These are phyloP conservation scores for Himalopsyche japonica DNA, from an alignment of 2,888 invertebrate genomes.

Conservation along the genomic window DNA sequence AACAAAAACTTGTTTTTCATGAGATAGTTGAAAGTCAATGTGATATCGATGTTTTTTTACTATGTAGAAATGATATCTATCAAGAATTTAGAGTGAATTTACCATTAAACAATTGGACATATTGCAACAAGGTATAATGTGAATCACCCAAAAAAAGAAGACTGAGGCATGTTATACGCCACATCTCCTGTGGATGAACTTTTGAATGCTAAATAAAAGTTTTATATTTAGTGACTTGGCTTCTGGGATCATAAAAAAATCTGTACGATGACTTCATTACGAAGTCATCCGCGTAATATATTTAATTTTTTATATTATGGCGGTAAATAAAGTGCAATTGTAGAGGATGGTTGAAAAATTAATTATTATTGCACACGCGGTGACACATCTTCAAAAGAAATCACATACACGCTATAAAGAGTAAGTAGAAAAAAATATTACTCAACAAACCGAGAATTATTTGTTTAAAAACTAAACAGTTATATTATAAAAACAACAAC, in stretches of 20 bases:
- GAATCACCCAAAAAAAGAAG: no score
- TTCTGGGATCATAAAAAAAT: not conserved
- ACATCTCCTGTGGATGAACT: not conserved
- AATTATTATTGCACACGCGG: not conserved
- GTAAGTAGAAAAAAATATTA: not conserved
- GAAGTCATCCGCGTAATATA: not conserved
- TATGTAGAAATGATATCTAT: no score
- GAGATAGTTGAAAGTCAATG: no score
- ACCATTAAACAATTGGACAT: no score
- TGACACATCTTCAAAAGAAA: not conserved
- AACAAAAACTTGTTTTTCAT: no score
- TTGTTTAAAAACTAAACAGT: slow-evolving; percentile 15
- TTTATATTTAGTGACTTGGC: not conserved
- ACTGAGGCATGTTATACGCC: not conserved
- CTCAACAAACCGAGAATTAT: slow-evolving; percentile 3
- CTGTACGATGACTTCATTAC: not conserved
- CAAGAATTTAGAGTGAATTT: no score
- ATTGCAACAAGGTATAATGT: no score
- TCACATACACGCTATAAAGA: slow-evolving; percentile 7
- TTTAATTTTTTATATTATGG: not conserved
- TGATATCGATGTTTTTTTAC: no score
- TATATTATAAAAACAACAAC: slow-evolving; percentile 26
- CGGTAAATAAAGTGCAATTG: not conserved
- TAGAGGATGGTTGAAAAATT: not conserved
- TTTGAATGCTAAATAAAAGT: not conserved